Evolutionary conservation across 92 coral and sea anemone genomes (phyloP).

Genomic region (Pocillopora meandrina): DNA sequence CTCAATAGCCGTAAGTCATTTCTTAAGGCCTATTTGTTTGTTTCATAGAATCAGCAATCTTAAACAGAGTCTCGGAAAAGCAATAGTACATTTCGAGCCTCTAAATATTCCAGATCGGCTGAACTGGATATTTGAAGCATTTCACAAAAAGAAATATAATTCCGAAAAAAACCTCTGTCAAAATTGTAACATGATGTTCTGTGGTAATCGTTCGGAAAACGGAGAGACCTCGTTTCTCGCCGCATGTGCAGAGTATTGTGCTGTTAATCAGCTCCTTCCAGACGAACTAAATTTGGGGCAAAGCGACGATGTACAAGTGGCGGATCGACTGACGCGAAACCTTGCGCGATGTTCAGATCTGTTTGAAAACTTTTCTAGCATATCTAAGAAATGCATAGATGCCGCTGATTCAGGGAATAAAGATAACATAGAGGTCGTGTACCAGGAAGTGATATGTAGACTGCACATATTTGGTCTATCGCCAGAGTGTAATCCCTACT

Average conservation of each 20-base stretch:
- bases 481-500: too few species aligned
- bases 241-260: slow-evolving; percentile 26
- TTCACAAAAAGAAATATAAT: background rate
- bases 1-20: too few species aligned
- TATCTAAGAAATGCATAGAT: background rate
- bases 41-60: background rate
- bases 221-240: background rate
- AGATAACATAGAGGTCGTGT: too few species aligned
- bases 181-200: background rate
- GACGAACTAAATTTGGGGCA: background rate
- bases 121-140: slow-evolving; percentile 1
- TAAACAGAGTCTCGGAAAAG: background rate
- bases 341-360: background rate
- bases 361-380: background rate
- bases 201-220: too few species aligned
- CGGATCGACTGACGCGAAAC: background rate
- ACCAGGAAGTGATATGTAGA: too few species aligned
- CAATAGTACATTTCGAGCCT: background rate
- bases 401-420: background rate
- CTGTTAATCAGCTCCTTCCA: slow-evolving; percentile 1
- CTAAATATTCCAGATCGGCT: background rate
- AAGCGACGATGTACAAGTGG: background rate
- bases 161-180: too few species aligned
- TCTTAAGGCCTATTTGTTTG: background rate
- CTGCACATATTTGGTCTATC: too few species aligned